Evolutionary conservation across 2,888 invertebrate genomes (phyloP).

Genomic region (Epsilonema sp.): DNA sequence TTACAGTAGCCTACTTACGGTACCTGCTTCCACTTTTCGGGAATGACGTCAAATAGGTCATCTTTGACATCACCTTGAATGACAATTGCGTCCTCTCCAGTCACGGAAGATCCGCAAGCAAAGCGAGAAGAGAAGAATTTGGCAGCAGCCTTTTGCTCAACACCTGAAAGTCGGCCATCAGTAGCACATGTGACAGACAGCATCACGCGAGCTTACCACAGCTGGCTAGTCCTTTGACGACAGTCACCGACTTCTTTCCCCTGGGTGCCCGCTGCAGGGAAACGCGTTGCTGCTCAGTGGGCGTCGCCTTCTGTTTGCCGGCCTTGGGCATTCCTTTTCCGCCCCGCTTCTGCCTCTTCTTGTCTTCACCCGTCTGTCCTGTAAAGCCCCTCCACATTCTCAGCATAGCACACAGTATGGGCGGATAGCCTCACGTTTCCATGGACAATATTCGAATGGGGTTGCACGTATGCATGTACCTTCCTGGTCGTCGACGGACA

Average conservation of each 20-base stretch:
- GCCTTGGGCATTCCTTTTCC: slow-evolving; percentile 60
- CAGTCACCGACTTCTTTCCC: slow-evolving; percentile 93
- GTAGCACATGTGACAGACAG: not conserved
- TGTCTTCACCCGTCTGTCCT: not conserved
- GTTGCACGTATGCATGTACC: too few relatives aligned
- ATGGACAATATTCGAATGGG: too few relatives aligned
- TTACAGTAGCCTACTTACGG: too few relatives aligned
- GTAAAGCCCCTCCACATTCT: too few relatives aligned
- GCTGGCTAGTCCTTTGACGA: slow-evolving; percentile 78
- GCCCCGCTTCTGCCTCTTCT: slow-evolving; percentile 76
- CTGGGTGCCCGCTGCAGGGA: slow-evolving; percentile 45
- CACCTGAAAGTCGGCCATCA: slow-evolving; percentile 48
- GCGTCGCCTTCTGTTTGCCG: slow-evolving; percentile 56
- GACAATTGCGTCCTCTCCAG: slow-evolving; percentile 86
- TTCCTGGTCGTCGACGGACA: too few relatives aligned
- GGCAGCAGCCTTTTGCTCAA: slow-evolving; percentile 88
- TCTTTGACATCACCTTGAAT: slow-evolving; percentile 98
- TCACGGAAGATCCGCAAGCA: slow-evolving; percentile 96
- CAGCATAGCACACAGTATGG: too few relatives aligned
- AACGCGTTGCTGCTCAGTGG: slow-evolving; percentile 48
- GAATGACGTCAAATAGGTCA: slow-evolving; percentile 87
- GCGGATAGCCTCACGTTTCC: too few relatives aligned
- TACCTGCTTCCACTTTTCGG: slow-evolving; percentile 71
- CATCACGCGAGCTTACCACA: slow-evolving; percentile 46
- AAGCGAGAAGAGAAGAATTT: slow-evolving; percentile 94